Evolutionary conservation across 2,113 vertebrate species (phyloP), one percentile per base, ranked within the genome.

Genomic region (Fulmarus glacialis): DNA sequence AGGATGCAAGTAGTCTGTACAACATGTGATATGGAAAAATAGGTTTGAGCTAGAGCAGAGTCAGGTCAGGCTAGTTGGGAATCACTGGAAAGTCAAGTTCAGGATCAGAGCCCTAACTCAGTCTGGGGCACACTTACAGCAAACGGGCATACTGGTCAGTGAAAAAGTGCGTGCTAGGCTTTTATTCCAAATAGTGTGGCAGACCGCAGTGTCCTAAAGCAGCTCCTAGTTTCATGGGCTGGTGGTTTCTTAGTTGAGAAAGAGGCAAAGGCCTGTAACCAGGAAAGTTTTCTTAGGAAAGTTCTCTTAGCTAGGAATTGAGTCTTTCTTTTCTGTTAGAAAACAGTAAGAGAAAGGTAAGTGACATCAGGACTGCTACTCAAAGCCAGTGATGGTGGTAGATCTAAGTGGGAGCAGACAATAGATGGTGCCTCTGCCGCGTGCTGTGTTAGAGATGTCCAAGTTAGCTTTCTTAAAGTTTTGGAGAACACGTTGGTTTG

Each of bases 131-230:
- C 5, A 4, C 29, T 55, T 79, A 29, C 8, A 68, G 55, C n/a
- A 12, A 34, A 11, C 15, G 63, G 27, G 16, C 38, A 4, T 40
- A 38, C 8, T 21, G 58, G 9, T 47, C 43, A 78, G 59, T 71
- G 47, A 73, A 78, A 62, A 81, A 56, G 11, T 3, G 0, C 1
- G 0, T 52, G 56, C 29, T 55, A 32, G 26, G 11, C 42, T 83
- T 89, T 45, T 58, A 26, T 40, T 38, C 55, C 21, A 27, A 36
- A 15, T 43, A 45, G 10, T 5, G 24, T 62, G 38, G 15, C 32
- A 63, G n/a, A 17, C 15, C 5, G 1, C 47, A 36, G 45, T 30
- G 27, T 74, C 50, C n/a, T 64, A 14, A 81, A 68, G 72, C 38
- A 74, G 30, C 19, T 82, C 12, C 70, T 58, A 13, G 29, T 17